Percentiles rank a stretch among this genome's conserved stretches.
Evolutionary conservation across 2,113 vertebrate genomes (phyloP).

Genomic region (Pelvicachromis taeniatus): DNA sequence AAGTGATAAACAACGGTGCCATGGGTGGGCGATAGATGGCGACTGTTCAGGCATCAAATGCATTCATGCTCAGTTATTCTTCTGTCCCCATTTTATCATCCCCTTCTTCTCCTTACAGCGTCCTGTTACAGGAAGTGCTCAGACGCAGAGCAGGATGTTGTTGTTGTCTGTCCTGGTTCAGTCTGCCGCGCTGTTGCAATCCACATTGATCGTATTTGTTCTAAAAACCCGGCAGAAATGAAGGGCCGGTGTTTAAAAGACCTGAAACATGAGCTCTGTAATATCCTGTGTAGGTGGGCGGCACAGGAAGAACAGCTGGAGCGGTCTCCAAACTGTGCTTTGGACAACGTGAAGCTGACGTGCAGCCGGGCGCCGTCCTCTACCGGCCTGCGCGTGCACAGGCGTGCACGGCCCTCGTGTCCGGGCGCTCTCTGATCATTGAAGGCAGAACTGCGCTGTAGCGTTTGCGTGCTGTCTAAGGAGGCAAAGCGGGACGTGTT

Average conservation of each 20-base stretch:
- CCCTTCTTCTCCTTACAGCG: neutral
- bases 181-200: neutral
- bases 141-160: neutral
- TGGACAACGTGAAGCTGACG: too few species aligned
- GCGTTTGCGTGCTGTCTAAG: neutral
- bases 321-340: too few species aligned
- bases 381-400: neutral
- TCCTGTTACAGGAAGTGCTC: neutral
- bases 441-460: neutral
- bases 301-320: too few species aligned
- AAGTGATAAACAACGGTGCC: constrained; percentile 41
- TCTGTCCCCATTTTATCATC: neutral
- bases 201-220: neutral
- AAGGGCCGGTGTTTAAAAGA: neutral
- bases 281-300: too few species aligned
- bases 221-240: neutral
- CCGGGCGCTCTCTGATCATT: too few species aligned
- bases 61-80: neutral
- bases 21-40: neutral
- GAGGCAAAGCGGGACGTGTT: neutral
- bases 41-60: neutral
- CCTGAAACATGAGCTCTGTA: neutral
- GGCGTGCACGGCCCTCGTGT: neutral
- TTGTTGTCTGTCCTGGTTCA: neutral
- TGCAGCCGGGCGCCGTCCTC: too few species aligned